A percentile compares a stretch with the other conserved stretches of the same genome.
phyloP scores from a whole-genome alignment of 2,113 vertebrate genomes.

The Climacteris rufus region DNA sequence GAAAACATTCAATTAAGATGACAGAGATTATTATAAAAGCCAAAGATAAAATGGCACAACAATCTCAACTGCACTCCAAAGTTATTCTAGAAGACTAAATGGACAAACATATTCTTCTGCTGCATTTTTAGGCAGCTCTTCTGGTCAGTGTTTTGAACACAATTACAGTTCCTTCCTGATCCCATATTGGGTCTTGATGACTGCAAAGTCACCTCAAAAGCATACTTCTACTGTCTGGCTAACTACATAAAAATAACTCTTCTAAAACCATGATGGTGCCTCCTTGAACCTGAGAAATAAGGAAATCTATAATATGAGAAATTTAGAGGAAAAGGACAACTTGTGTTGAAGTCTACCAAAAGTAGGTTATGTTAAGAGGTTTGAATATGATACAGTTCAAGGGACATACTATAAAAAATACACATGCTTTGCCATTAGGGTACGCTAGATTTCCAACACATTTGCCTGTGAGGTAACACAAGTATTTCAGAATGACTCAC shows the following conservation, averaged over 20 bases:
- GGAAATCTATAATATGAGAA: background rate
- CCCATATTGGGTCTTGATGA: background rate
- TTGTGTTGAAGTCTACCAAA: background rate
- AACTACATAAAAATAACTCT: background rate
- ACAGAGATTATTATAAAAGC: background rate
- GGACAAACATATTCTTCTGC: background rate
- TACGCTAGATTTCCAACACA: background rate
- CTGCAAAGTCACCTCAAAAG: background rate
- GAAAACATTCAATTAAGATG: background rate
- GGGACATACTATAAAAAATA: background rate
- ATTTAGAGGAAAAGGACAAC: background rate
- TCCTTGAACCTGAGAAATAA: background rate
- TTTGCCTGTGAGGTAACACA: background rate
- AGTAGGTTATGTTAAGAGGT: background rate
- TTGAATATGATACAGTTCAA: background rate
- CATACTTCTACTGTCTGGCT: background rate
- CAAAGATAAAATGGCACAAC: background rate
- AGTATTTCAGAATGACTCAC: background rate
- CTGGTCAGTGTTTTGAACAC: accelerated
- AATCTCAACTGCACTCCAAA: background rate
- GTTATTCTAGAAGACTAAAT: background rate
- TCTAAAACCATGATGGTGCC: background rate
- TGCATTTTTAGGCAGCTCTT: background rate
- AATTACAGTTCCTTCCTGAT: background rate
- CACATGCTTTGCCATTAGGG: background rate